Evolutionary conservation across 2,888 invertebrate genomes (phyloP).

Genomic region (Petrophora chlorosata): DNA sequence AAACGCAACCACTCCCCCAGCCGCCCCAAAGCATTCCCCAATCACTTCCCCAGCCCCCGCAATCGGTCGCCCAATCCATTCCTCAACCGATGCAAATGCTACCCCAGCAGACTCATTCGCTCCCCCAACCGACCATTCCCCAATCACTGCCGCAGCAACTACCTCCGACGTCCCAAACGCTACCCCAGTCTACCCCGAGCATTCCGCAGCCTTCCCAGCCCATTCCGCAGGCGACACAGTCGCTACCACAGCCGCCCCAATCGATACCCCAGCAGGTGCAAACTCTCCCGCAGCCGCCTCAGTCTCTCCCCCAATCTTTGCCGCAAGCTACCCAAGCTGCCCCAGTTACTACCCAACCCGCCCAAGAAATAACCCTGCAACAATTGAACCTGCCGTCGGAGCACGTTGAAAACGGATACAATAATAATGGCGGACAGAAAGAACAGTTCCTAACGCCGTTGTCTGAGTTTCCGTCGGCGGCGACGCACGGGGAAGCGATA

Average conservation of each 20-base stretch:
- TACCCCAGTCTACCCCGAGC: constrained; percentile 36
- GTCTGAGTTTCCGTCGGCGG: constrained; percentile 68
- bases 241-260: constrained; percentile 35
- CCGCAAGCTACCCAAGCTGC: constrained; percentile 25
- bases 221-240: constrained; percentile 18
- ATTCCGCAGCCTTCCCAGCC: constrained; percentile 34
- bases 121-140: constrained; percentile 35
- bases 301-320: constrained; percentile 27
- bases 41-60: constrained; percentile 12
- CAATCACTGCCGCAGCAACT: constrained; percentile 26
- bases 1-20: constrained; percentile 23
- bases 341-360: constrained; percentile 21
- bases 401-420: constrained; percentile 55
- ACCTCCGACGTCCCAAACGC: constrained; percentile 22
- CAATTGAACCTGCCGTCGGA: constrained; percentile 60
- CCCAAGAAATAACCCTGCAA: constrained; percentile 57
- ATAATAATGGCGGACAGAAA: constrained; percentile 58
- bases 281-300: constrained; percentile 28
- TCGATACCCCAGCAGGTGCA: constrained; percentile 36
- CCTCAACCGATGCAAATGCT: constrained; percentile 34
- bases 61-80: constrained; percentile 25
- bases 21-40: constrained; percentile 31
- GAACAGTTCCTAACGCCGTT: constrained; percentile 78
- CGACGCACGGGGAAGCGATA: constrained; percentile 58
- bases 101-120: constrained; percentile 31